These are phyloP conservation scores for Bothrops jararaca DNA, from an alignment of 2,113 vertebrate species.

Conservation along the genomic window DNA sequence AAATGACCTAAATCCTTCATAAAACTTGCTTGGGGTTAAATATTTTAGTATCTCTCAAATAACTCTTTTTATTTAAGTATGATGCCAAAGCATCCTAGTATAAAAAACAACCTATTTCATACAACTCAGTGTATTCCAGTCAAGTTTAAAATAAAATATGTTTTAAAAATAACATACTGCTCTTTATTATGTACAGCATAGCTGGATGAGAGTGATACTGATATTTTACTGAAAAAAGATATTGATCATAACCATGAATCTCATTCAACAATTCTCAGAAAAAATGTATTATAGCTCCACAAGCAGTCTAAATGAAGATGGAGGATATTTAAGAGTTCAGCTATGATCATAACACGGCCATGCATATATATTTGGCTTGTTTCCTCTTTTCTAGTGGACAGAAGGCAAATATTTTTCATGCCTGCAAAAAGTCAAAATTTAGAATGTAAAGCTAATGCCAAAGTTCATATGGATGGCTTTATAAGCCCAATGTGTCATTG, in stretches of 20 bases:
- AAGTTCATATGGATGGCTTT: not conserved
- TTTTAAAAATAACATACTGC: not conserved
- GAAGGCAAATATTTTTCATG: constrained; percentile 1
- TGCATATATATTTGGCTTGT: not conserved
- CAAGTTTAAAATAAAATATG: not conserved
- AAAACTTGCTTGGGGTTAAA: not conserved
- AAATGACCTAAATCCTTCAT: constrained; percentile 8
- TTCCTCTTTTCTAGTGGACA: not conserved
- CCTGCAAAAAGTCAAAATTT: not conserved
- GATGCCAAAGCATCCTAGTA: not conserved
- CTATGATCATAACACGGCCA: not conserved
- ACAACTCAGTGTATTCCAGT: not conserved
- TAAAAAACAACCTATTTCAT: not conserved
- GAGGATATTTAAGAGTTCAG: not conserved
- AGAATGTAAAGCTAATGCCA: not conserved
- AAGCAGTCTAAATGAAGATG: not conserved
- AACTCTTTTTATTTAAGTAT: not conserved
- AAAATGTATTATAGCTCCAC: not conserved
- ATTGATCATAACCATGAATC: not conserved
- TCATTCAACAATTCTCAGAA: not conserved
- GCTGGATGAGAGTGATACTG: not conserved
- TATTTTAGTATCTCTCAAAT: not conserved
- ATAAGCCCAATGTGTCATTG: not conserved
- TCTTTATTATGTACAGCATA: not conserved
- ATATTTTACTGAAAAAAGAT: not conserved